Base-by-base conservation (phyloP, 2,113 vertebrate species). In the Balaenoptera acutorostrata region DNA sequence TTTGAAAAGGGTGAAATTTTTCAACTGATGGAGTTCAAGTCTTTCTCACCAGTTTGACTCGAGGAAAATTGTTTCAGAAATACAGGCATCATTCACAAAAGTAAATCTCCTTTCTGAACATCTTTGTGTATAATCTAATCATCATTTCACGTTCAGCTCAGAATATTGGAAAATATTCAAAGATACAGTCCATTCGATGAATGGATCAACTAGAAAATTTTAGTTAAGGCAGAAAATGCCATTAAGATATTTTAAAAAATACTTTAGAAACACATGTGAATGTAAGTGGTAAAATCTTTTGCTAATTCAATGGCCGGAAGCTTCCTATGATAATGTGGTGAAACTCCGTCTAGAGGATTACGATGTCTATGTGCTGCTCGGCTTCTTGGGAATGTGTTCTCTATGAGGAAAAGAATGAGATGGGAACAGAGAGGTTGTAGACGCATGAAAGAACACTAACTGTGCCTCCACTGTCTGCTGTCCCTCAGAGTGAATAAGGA, bases 1-100 rank as follows among this genome's bases (percentile, higher is more conserved):
- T 89, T 93, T 96, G 63, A 93, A 97, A 98, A 97, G 74, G 85
- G 72, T 44, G 46, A 57, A 94, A 83, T 15, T 25, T 93, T 96
- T 97, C 82, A 96, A n/a, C 64, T 84, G 92, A 81, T 71, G 31
- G 55, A 71, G 9, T 89, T 91, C 39, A 88, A 84, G 44, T 83
- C 64, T 94, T 95, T 87, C 52, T 69, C 86, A 41, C 49, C 80
- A 92, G 46, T 55, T 33, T 77, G 69, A 83, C 71, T 91, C 17
- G 63, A 95, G 83, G 68, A 95, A 97, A 83, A 78, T 55, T 83
- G 49, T 64, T 82, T 80, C 55, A 86, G 93, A 97, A 97, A 87
- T 27, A 46, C 11, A 33, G 75, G n/a, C 86, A 44, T 82, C 75
- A 39, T 82, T 85, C 25, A 14, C 0, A 1, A 74, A 88, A 75